Conservation (phyloP, 2,888 invertebrate genomes). For the Ophion obscuratus region DNA sequence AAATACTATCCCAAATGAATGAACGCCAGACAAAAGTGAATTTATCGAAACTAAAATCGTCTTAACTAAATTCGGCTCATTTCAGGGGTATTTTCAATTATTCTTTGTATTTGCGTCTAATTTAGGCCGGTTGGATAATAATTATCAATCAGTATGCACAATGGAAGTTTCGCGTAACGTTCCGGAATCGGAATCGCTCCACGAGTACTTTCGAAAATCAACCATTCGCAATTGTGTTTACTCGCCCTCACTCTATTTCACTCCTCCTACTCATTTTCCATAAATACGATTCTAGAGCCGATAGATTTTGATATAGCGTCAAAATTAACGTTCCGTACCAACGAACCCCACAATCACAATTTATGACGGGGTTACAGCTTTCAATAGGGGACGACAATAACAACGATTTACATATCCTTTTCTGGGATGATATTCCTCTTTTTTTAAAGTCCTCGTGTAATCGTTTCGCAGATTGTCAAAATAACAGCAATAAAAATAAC, state of each 20-base stretch:
- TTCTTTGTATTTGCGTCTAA: neutral
- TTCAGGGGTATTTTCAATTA: neutral
- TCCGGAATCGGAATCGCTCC: constrained; percentile 19
- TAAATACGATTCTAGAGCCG: neutral
- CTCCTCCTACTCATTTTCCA: neutral
- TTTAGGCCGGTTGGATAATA: constrained; percentile 10
- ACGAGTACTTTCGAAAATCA: constrained; percentile 18
- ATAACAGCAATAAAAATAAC: neutral
- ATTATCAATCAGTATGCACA: constrained; percentile 34
- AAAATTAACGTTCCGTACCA: constrained; percentile 43
- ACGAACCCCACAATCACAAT: constrained; percentile 47
- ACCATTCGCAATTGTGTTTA: constrained; percentile 3
- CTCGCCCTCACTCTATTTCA: neutral
- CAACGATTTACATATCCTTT: constrained; percentile 19
- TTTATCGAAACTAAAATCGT: too few relatives aligned
- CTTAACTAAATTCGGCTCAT: neutral
- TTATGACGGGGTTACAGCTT: constrained; percentile 33
- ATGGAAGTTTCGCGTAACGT: constrained; percentile 14
- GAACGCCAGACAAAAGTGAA: too few relatives aligned
- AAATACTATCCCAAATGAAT: too few relatives aligned
- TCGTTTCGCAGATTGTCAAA: too few relatives aligned
- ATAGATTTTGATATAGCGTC: constrained; percentile 17
- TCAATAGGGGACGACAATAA: constrained; percentile 36
- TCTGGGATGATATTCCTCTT: neutral
- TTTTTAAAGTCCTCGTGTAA: constrained; percentile 9